A percentile compares a stretch with the other conserved stretches of the same genome.
Evolutionary conservation across 2,797 vertebrate genomes (phyloP).

Genomic region (Lepus townsendii): DNA sequence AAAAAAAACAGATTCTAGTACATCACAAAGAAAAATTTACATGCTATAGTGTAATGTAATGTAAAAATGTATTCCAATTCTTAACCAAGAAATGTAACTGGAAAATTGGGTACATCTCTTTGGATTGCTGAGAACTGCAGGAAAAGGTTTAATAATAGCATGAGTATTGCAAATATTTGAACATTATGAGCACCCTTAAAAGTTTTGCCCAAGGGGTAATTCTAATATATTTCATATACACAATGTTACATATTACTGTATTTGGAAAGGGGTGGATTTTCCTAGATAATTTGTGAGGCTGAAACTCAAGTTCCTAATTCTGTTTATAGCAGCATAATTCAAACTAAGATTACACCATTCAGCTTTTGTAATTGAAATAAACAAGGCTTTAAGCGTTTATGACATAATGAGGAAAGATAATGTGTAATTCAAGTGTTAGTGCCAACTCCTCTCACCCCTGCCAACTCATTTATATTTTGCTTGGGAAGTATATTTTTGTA

Average conservation of each 20-base stretch:
- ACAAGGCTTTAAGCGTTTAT: slow-evolving; percentile 34
- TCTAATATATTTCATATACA: background rate
- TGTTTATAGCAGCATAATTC: slow-evolving; percentile 43
- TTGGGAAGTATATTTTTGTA: slow-evolving; percentile 44
- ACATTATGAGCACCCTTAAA: background rate
- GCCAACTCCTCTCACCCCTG: background rate
- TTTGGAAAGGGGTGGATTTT: slow-evolving; percentile 50
- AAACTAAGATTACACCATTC: slow-evolving; percentile 40
- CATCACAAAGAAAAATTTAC: slow-evolving; percentile 45
- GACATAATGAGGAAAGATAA: slow-evolving; percentile 22
- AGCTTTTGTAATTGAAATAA: slow-evolving; percentile 60
- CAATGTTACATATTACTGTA: background rate
- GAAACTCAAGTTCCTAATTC: slow-evolving; percentile 38
- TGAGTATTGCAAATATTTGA: background rate
- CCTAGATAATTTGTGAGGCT: slow-evolving; percentile 39
- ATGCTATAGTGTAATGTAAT: background rate
- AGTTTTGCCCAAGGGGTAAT: background rate
- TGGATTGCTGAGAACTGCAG: slow-evolving; percentile 3
- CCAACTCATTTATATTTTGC: slow-evolving; percentile 28
- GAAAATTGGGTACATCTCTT: background rate
- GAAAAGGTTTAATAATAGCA: background rate
- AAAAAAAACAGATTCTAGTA: slow-evolving; percentile 24
- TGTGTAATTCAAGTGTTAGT: background rate
- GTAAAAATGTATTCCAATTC: slow-evolving; percentile 15
- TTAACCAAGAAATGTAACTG: background rate